phyloP scores from a whole-genome alignment of 2,797 vertebrate species.

The Tragopan temminckii region DNA sequence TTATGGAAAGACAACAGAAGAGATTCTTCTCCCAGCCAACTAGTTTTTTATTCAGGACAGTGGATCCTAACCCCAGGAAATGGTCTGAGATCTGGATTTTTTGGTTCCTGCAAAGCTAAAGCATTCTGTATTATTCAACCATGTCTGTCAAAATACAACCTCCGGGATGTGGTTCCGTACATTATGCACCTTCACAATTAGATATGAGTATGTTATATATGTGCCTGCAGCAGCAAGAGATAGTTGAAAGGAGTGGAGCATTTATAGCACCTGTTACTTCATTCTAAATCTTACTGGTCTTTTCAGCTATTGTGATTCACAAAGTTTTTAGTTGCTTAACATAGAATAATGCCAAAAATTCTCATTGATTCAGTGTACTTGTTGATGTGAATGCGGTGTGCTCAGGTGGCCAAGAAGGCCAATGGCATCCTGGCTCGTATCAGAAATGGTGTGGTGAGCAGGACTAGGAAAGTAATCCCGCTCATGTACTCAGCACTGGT shows the following conservation, averaged over 20 bases:
- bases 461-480: no score
- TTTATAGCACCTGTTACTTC: background rate
- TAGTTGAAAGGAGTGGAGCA: background rate
- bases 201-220: rapidly evolving
- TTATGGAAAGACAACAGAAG: constrained; percentile 40
- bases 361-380: background rate
- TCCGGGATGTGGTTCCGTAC: background rate
- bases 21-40: constrained; percentile 25
- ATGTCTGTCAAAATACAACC: background rate
- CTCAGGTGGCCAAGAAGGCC: no score
- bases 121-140: background rate
- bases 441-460: no score
- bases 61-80: background rate
- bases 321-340: constrained; percentile 8
- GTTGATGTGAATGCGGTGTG: background rate
- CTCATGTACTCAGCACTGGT: no score
- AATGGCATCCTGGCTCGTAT: no score
- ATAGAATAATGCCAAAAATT: background rate
- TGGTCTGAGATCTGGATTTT: background rate
- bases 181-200: background rate
- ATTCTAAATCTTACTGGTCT: background rate
- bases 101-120: background rate
- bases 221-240: background rate
- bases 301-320: background rate
- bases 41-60: constrained; percentile 56